Base-by-base conservation (phyloP, 1,140 invertebrate species). In the Nylanderia fulva region DNA sequence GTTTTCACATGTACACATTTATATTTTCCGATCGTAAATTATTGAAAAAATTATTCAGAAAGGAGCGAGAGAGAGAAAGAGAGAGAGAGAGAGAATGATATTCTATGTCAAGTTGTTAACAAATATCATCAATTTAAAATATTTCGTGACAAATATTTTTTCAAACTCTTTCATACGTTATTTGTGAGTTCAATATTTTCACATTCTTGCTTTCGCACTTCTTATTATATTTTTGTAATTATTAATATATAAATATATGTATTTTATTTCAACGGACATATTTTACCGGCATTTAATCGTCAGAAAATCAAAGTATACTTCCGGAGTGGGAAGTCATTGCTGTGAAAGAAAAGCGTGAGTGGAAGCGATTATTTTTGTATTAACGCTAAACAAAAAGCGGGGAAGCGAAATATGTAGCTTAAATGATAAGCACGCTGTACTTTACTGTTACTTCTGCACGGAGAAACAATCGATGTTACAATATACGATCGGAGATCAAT, bases 1-100 rank as follows among this genome's bases (percentile, higher is more conserved):
- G 93, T 84, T 48, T 48, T 48, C 45, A 18, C 15, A 48, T 15
- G 18, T 3, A 48, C 15, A 48, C 80, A 45, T 91, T 88, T 18
- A 18, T 21, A 92, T 91, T 84, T 56, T 21, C 11, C 6, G 36
- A 39, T 56, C 63, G 63, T 36, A 21, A 54, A 54, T 54, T 15
- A 18, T 64, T 54, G 4, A 48, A 48, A 45, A 48, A 6, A 18
- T 48, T 13, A 48, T 48, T 48, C 4, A 48, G 45, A 48, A 18
- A 48, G 45, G 18, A 48, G 39, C 13, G 4, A 45, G 13, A 45
- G 13, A 45, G 4, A 45, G 42, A 5, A 18, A 48, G 45, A 48
- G 15, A 48, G 45, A 45, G 15, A 63, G 42, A 36, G 7, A 39
- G 39, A 27, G 21, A 21, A 58, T 27, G 21, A 60, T 84, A 45